phyloP scores from a whole-genome alignment of 2,113 vertebrate genomes.

The Corythoichthys intestinalis region DNA sequence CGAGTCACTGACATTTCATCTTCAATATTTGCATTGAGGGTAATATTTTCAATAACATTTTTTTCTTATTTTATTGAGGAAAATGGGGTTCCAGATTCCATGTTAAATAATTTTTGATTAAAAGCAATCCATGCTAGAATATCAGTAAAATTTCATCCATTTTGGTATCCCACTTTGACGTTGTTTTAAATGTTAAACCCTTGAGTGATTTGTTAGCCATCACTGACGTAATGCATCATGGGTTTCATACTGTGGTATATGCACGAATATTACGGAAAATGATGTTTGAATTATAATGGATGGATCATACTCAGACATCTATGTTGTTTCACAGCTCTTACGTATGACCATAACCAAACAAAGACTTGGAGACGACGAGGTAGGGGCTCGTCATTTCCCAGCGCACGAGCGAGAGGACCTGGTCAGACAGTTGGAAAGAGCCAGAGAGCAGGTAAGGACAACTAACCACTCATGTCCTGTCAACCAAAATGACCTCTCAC shows the following conservation, averaged over 20 bases:
- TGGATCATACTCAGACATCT: background rate
- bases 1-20: background rate
- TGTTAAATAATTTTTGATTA: background rate
- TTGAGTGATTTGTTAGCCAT: background rate
- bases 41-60: too few species aligned
- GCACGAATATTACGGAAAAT: background rate
- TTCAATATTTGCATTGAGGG: too few species aligned
- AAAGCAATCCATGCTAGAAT: background rate
- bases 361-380: conserved; percentile 91
- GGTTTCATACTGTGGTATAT: background rate
- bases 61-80: background rate
- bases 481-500: background rate
- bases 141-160: background rate
- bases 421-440: conserved; percentile 86
- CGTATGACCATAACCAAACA: conserved; percentile 97
- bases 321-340: conserved; percentile 75
- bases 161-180: background rate
- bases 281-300: background rate
- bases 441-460: conserved; percentile 81
- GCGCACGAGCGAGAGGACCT: conserved; percentile 92
- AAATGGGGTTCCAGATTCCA: background rate
- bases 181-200: background rate
- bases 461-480: background rate
- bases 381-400: conserved; percentile 87
- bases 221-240: background rate